Percentiles rank a stretch among this genome's conserved stretches.
phyloP scores from a whole-genome alignment of 2,113 vertebrate species.

The Panthera uncia region DNA sequence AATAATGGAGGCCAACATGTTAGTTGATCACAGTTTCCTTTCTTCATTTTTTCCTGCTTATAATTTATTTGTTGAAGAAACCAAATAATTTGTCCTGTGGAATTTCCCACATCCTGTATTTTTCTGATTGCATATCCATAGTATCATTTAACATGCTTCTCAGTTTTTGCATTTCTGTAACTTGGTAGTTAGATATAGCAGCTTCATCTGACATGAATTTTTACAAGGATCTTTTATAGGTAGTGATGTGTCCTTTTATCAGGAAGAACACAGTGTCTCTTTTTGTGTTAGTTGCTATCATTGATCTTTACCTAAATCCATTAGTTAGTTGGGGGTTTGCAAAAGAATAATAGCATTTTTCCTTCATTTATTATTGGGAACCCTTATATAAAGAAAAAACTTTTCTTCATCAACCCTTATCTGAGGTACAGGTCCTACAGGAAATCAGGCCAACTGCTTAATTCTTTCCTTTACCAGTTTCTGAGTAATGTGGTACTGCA shows the following conservation, averaged over 20 bases:
- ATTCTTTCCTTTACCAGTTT: constrained; percentile 3
- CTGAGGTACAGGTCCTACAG: background rate
- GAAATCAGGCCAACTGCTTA: background rate
- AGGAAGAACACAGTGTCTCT: background rate
- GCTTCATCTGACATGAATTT: background rate
- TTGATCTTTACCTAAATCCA: background rate
- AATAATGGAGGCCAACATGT: background rate
- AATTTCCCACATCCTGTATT: background rate
- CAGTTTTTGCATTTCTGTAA: background rate
- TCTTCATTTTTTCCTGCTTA: background rate
- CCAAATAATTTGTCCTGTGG: background rate
- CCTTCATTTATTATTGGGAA: background rate
- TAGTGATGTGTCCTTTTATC: background rate
- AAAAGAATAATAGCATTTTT: background rate
- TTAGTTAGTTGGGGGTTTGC: constrained; percentile 11
- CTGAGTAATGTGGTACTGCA: background rate
- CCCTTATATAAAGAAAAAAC: background rate
- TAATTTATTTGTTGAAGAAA: constrained; percentile 22
- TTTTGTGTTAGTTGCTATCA: background rate
- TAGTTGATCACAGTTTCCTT: background rate
- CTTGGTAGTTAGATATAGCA: background rate
- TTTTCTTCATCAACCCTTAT: background rate
- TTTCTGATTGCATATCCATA: background rate
- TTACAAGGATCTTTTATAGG: background rate
- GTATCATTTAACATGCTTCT: background rate